phyloP scores from a whole-genome alignment of 2,113 vertebrate genomes.

The Sus scrofa region DNA sequence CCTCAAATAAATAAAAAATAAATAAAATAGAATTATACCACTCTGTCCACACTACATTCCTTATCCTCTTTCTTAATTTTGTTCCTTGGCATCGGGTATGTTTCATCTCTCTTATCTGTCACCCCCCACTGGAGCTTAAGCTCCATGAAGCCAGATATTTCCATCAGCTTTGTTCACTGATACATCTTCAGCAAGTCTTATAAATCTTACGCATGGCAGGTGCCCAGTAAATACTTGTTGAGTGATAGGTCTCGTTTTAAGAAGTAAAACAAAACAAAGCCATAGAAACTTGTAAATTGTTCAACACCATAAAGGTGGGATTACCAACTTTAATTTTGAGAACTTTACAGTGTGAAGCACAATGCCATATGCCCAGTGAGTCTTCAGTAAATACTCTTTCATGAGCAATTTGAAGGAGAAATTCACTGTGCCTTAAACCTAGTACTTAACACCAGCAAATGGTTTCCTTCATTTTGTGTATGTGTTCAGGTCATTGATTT shows the following conservation, averaged over 20 bases:
- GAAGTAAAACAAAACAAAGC: constrained; percentile 28
- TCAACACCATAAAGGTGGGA: neutral
- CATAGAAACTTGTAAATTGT: constrained; percentile 25
- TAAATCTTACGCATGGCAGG: neutral
- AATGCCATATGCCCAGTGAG: neutral
- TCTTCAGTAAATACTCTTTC: neutral
- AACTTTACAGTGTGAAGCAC: neutral
- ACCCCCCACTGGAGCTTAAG: neutral
- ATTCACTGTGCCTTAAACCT: neutral
- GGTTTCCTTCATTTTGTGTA: neutral
- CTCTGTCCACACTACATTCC: neutral
- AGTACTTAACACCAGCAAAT: neutral
- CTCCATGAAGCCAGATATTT: neutral
- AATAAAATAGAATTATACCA: neutral
- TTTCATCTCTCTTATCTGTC: neutral
- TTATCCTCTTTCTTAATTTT: neutral
- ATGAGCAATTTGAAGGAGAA: neutral
- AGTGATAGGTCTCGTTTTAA: constrained; percentile 37
- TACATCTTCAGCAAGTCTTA: neutral
- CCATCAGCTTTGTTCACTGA: neutral
- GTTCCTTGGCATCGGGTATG: neutral
- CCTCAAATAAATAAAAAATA: too few relatives aligned
- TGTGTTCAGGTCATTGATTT: neutral
- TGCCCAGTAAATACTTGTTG: neutral
- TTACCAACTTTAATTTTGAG: constrained; percentile 12